These are phyloP conservation scores for Oikopleura vanhoeffeni DNA, from an alignment of 23 tunicate genomes.

Conservation along the genomic window DNA sequence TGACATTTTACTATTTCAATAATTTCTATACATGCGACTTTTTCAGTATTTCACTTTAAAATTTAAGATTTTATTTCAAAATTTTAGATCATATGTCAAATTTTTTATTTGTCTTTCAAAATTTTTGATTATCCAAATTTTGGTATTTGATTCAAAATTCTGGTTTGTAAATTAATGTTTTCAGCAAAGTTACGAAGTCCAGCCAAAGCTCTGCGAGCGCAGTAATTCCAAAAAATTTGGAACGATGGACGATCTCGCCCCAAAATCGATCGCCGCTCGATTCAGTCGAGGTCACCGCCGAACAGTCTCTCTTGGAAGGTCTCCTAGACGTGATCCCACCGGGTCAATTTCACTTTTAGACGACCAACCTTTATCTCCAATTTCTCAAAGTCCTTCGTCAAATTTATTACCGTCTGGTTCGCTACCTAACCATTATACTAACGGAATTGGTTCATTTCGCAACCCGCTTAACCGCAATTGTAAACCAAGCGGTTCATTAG, in stretches of 20 bases:
- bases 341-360: background rate
- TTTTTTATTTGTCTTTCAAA: too few relatives aligned
- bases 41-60: too few relatives aligned
- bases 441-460: background rate
- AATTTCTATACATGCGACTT: too few relatives aligned
- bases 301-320: constrained; percentile 2
- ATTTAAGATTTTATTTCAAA: too few relatives aligned
- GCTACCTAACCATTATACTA: background rate
- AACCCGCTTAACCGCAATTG: background rate
- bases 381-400: background rate
- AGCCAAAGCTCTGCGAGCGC: background rate
- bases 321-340: background rate
- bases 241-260: constrained; percentile 5
- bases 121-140: too few relatives aligned
- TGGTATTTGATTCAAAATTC: too few relatives aligned
- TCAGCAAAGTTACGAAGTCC: constrained; percentile 13
- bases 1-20: too few relatives aligned
- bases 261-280: background rate
- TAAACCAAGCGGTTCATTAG: background rate
- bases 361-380: background rate
- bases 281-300: constrained; percentile 1
- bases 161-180: too few relatives aligned
- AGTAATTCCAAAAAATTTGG: background rate
- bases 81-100: too few relatives aligned
- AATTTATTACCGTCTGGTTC: background rate